Base-by-base conservation (phyloP, 2,113 vertebrate genomes). In the Engraulis encrasicolus region DNA sequence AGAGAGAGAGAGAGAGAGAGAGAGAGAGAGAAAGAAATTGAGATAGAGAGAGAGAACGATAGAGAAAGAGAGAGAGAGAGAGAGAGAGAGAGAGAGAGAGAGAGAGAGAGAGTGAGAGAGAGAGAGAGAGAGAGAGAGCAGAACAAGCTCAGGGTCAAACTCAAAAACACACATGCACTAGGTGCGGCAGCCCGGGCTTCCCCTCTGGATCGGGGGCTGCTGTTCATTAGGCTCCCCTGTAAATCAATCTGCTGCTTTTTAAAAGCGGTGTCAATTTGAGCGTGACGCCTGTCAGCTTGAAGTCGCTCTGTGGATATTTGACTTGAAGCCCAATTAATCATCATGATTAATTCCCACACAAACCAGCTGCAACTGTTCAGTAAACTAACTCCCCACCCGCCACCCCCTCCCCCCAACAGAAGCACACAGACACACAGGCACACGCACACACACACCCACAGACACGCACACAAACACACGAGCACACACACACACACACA, bases 281-380 rank as follows among this genome's bases (percentile, higher is more conserved):
- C 91, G 90, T 92, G 92, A 93, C 89, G 92, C 89, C 90, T 94
- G 93, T 93, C 92, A 93, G 93, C 87, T 93, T 94, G 94, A 94
- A 91, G 92, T 94, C 91, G 88, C 92, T 94, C 92, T 93, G 92
- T 93, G 93, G 91, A 95, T 94, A 93, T 94, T 95, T 93, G 93
- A 93, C 92, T 91, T 93, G 92, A 95, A 94, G 94, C 93, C 93
- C 93, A 94, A 94, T 95, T 94, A 95, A 95, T 95, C 94, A 94
- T 94, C 91, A 92, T 94, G 93, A 95, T 95, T 94, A 95, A 95
- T 95, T 93, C 92, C 92, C 93, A 92, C 91, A 93, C 93, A 93
- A 94, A 95, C 91, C 91, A 89, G 92, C 91, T 89, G 92, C 92
- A 94, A 94, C 91, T 92, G 94, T 93, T 94, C 86, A 84, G 85